Evolutionary conservation across 2,888 invertebrate genomes (phyloP).

Genomic region (Spodoptera exigua): DNA sequence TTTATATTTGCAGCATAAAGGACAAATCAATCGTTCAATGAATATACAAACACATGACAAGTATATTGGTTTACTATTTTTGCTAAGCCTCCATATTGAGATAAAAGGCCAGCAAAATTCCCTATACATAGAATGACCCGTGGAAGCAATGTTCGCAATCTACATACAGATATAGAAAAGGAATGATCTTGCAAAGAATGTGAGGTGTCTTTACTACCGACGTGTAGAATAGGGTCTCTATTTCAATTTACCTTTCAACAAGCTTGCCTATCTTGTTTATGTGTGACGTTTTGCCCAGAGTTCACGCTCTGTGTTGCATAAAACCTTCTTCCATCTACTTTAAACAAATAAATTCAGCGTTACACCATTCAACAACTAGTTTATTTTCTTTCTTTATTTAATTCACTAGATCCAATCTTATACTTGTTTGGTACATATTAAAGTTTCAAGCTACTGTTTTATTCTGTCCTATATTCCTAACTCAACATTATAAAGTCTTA

Average conservation of each 20-base stretch:
- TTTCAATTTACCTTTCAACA: constrained; percentile 59
- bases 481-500: constrained; percentile 44
- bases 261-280: constrained; percentile 59
- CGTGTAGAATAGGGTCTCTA: constrained; percentile 37
- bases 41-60: no score
- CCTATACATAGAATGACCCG: no score
- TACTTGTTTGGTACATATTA: constrained; percentile 13
- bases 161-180: no score
- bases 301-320: constrained; percentile 45
- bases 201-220: constrained; percentile 2
- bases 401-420: constrained; percentile 34
- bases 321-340: constrained; percentile 24
- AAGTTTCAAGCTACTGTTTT: constrained; percentile 33
- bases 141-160: no score
- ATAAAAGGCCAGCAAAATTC: no score
- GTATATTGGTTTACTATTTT: no score
- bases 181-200: constrained; percentile 13
- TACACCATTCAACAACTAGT: constrained; percentile 2
- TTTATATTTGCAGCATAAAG: no score
- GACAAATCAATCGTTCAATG: no score
- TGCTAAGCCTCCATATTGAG: no score
- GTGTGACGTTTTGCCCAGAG: constrained; percentile 38
- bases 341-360: constrained; percentile 20
- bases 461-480: constrained; percentile 34
- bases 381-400: constrained; percentile 14